phyloP scores from a whole-genome alignment of 2,113 vertebrate genomes.

The Melanocharis versteri region DNA sequence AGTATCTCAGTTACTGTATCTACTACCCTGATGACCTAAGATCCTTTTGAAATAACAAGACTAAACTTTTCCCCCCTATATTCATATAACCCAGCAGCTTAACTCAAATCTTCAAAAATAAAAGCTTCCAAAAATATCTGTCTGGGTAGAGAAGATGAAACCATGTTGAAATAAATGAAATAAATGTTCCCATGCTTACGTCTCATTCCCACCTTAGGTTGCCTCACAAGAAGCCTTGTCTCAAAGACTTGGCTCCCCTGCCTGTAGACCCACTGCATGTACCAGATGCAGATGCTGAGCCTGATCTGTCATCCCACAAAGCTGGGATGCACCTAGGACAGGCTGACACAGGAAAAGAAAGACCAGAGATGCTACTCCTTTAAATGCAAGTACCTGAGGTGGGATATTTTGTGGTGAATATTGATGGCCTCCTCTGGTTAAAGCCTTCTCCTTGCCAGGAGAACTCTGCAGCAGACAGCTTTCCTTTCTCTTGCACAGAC shows the following conservation, averaged over 20 bases:
- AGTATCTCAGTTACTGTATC: neutral
- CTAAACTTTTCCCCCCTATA: neutral
- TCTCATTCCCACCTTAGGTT: neutral
- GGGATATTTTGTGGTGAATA: neutral
- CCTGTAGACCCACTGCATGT: fast-evolving
- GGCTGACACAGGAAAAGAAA: neutral
- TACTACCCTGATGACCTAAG: neutral
- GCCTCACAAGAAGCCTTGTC: neutral
- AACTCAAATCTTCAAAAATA: neutral
- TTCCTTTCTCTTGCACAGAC: neutral
- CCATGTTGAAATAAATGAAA: neutral
- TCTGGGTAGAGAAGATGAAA: neutral
- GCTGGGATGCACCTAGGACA: neutral
- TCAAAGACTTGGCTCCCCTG: neutral
- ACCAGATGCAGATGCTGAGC: neutral
- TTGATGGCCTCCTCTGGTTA: fast-evolving
- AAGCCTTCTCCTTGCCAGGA: neutral
- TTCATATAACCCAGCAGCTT: neutral
- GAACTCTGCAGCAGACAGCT: neutral
- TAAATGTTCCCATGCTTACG: fast-evolving
- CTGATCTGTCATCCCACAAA: neutral
- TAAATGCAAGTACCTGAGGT: neutral
- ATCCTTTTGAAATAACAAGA: neutral
- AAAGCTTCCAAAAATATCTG: neutral
- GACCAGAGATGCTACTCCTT: neutral